phyloP scores from a whole-genome alignment of 2,888 invertebrate species.

The Drosophila dives region DNA sequence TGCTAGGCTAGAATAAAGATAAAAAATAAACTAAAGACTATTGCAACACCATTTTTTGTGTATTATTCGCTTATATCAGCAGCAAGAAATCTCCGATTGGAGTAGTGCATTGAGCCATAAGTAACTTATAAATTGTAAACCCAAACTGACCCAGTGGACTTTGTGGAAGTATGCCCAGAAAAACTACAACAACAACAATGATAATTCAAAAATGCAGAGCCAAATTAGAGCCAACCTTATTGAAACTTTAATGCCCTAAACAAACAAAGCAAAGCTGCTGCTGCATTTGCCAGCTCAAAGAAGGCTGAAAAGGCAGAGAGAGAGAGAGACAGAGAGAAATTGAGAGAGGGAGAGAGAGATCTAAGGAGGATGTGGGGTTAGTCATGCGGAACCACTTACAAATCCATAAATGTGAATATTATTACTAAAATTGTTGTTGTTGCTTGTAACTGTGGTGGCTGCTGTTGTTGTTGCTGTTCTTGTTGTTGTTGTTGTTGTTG shows the following conservation, averaged over 20 bases:
- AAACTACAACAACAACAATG: slow-evolving; percentile 11
- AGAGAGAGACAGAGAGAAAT: neutral
- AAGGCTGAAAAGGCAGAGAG: slow-evolving; percentile 1
- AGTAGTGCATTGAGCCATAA: slow-evolving; percentile 80
- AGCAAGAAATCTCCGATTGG: slow-evolving; percentile 28
- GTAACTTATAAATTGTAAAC: slow-evolving; percentile 84
- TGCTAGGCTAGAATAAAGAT: neutral
- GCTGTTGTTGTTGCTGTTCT: slow-evolving; percentile 36
- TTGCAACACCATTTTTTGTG: neutral
- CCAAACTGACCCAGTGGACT: slow-evolving; percentile 82
- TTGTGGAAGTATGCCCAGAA: slow-evolving; percentile 39
- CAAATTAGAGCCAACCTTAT: slow-evolving; percentile 76
- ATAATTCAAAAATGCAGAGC: slow-evolving; percentile 56
- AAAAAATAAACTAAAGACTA: neutral
- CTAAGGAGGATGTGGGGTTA: slow-evolving; percentile 62
- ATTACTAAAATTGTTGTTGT: slow-evolving; percentile 72
- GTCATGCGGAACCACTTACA: slow-evolving; percentile 82
- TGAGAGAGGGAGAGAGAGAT: slow-evolving; percentile 3
- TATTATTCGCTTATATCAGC: neutral
- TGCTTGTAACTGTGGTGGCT: slow-evolving; percentile 19
- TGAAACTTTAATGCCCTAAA: slow-evolving; percentile 67
- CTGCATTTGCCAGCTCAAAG: slow-evolving; percentile 16
- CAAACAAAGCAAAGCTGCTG: slow-evolving; percentile 49
- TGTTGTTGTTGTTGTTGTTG: slow-evolving; percentile 43
- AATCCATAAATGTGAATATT: slow-evolving; percentile 81